Conservation (phyloP, 2,113 vertebrate species). For the Daboia siamensis region DNA sequence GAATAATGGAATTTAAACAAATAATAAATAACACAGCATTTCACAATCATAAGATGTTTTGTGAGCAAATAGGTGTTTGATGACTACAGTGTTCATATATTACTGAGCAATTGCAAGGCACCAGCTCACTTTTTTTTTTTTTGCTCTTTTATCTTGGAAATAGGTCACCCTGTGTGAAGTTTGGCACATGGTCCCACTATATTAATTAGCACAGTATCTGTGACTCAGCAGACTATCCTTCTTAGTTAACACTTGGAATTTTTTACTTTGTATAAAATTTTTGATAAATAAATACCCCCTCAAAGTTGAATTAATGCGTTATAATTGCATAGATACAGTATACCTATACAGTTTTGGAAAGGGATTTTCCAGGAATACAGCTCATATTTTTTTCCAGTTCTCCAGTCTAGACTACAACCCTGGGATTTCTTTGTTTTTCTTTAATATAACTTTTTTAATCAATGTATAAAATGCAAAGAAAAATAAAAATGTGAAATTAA, state of each 20-base stretch:
- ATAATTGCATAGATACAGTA: background rate
- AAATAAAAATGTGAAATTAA: too few species aligned
- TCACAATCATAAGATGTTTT: background rate
- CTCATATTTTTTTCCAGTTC: background rate
- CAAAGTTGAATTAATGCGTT: background rate
- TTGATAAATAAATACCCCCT: background rate
- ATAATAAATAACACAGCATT: background rate
- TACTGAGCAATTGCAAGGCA: background rate
- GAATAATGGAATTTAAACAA: background rate
- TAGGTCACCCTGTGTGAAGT: background rate
- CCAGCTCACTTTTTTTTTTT: background rate
- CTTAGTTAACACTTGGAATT: background rate
- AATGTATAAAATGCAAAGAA: too few species aligned
- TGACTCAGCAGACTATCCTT: background rate
- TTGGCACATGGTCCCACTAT: background rate
- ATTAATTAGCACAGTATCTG: background rate
- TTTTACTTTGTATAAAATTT: background rate
- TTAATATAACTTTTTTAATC: too few species aligned
- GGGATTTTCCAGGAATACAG: background rate
- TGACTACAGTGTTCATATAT: background rate
- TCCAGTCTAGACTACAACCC: background rate
- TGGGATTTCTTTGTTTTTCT: background rate
- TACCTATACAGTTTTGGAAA: background rate
- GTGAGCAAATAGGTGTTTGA: background rate
- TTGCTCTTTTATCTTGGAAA: background rate